Base-by-base conservation (phyloP, 2,888 invertebrate species). In the Chloroclysta siterata region DNA sequence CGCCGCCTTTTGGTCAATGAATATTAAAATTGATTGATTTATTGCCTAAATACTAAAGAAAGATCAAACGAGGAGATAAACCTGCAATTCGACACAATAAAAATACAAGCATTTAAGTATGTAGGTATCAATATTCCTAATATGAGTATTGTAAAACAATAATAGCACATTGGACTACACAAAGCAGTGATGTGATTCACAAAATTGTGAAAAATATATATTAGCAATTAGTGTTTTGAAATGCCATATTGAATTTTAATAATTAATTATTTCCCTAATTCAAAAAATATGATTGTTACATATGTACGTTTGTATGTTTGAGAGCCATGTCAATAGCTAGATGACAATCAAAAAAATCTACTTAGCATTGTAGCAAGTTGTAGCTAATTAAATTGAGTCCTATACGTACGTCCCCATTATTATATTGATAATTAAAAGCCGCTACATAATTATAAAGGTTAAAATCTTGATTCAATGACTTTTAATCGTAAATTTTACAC, bases 1-100 rank as follows among this genome's bases (percentile, higher is more conserved):
- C 78, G 69, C n/a, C 17, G 13, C 4, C 13, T 50, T 13, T 41
- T 55, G 33, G 53, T 36, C 39, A 41, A 51, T 54, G 29, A 51
- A 42, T 47, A 36, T 8, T 33, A 33, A 33, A 33, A 42, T 47
- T 47, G 13, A 53, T 53, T 63, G 39, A 47, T 60, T 53, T 41
- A 53, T 39, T 46, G 17, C n/a, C 11, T 53, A 0, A 44, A 17
- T 11, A 46, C 3, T 14, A 14, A 42, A 0, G 42, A 5, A 4
- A 17, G 11, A 17, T 11, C 10, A 17, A 46, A 46, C 46, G 17
- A 46, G 7, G 15, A 7, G 17, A 11, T 15, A 8, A 44, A 44
- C 44, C 44, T 46, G 46, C 10, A 46, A 46, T 46, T 46, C 17
- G 46, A 17, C 10, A 46, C 46, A 17, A 46, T 17, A 8, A 44